A percentile compares a stretch with the other conserved stretches of the same genome.
Conservation (phyloP, 2,888 invertebrate species). For the Metellina segmentata region DNA sequence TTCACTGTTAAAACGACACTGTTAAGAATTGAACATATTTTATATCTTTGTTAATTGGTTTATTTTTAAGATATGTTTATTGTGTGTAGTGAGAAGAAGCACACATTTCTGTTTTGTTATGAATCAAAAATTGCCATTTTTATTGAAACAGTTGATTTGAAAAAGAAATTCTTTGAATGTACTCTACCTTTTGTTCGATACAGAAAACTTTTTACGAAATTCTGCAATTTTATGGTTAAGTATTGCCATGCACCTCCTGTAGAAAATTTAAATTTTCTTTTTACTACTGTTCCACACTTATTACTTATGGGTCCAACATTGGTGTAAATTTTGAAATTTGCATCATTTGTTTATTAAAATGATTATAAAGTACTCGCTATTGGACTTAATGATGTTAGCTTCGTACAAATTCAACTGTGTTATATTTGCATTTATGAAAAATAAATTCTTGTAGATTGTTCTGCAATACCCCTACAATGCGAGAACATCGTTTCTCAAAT, state of each 20-base stretch:
- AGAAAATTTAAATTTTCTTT: conserved; percentile 8
- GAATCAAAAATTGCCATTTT: neutral
- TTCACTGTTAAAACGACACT: conserved; percentile 58
- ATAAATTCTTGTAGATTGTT: neutral
- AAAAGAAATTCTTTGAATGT: neutral
- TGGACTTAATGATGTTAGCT: neutral
- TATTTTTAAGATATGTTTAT: conserved; percentile 8
- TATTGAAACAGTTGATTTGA: conserved; percentile 1
- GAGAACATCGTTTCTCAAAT: neutral
- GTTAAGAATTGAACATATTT: conserved; percentile 40
- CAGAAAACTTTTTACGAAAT: neutral
- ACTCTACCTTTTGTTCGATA: neutral
- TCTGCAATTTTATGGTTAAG: neutral
- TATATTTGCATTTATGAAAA: conserved; percentile 24
- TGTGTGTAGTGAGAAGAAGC: neutral
- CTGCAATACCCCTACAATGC: neutral
- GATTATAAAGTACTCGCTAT: neutral
- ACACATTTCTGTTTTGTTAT: neutral
- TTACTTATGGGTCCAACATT: conserved; percentile 53
- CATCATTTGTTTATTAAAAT: conserved; percentile 19
- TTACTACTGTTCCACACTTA: neutral
- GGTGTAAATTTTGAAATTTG: conserved; percentile 38
- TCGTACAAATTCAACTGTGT: neutral
- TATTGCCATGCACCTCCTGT: neutral
- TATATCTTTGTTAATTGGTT: conserved; percentile 31